Evolutionary conservation across 2,113 vertebrate species (phyloP), one percentile per base, ranked within the genome.

Genomic region (Theropithecus gelada): DNA sequence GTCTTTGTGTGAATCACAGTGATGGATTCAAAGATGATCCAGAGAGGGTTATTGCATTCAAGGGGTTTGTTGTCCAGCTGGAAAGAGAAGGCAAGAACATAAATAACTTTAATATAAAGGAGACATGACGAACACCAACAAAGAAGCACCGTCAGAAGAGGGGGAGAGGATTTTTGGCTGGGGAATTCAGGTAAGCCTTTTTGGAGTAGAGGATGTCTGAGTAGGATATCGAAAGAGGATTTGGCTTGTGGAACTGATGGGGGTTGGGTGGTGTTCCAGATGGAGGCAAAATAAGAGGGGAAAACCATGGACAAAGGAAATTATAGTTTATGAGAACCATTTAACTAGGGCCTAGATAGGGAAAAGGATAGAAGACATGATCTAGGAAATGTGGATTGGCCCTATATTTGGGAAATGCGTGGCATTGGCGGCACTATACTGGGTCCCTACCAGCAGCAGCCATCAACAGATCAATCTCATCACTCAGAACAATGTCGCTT

Each of bases 21-120:
- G 70, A 96, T 90, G 40, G 87, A 96, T 88, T 96, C 50, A 81
- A 78, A 93, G 81, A 61, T 50, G 94, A 98, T 93, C 80, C 32
- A 43, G n/a, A 52, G 23, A 59, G 52, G 25, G 20, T 96, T 22
- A 90, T 70, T 35, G 0, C 57, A 81, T 76, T 78, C 75, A 75
- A 52, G 35, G 64, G 30, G 35, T 27, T 78, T 79, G 27, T 87
- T 66, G 64, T 95, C 83, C 20, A 27, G 75, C 17, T 55, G 32
- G 32, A 80, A 85, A 81, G 45, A 87, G 50, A 92, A 80, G 45
- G 57, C 72, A 52, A 73, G 45, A 73, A 9, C 81, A 78, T 70
- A 61, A 75, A 70, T n/a, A 91, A 86, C 25, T 85, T 50, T 22
- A 92, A 57, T n/a, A 30, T 23, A 23, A 87, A 8, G 20, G 32